Evolutionary conservation across 2,113 vertebrate species (phyloP), one percentile per base, ranked within the genome.

Genomic region (Anthoscopus minutus): DNA sequence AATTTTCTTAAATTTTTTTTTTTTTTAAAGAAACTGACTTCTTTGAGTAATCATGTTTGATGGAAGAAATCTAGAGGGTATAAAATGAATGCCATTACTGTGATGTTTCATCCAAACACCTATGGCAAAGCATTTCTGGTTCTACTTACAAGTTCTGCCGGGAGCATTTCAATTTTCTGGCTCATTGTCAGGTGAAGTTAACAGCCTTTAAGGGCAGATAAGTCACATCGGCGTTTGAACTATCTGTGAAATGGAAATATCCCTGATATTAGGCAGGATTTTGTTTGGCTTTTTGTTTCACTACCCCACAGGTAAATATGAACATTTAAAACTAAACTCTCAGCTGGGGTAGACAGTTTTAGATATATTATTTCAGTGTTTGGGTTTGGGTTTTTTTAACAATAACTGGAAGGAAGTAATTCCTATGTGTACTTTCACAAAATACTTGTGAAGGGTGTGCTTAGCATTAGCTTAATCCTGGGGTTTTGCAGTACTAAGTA

Each of bases 131-230:
- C 44, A 38, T 48, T 93, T 86, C 28, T 88, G 48, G 37, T 84
- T 92, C 81, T 85, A 83, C 79, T 67, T 71, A 53, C 25, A 89
- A 72, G 61, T 94, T 87, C 81, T 94, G 80, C 86, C 77, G 76
- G 60, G 56, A 96, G 51, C 35, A 67, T 83, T 94, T 84, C 38
- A 81, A 88, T 93, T 96, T 86, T 90, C 82, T 93, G 79, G 90
- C 76, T 96, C 72, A 45, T 38, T 92, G 79, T 88, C 77, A 92
- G 65, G 51, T 74, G 76, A 90, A 85, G 79, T 50, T 80, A 94
- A 78, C 7, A 21, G 56, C n/a, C 88, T 96, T 92, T 90, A 83
- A 93, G 81, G 44, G 80, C 64, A 71, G 25, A 18, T 45, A 95
- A 89, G 56, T 83, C 51, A 88, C 12, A 69, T 45, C 56, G 44